phyloP scores from a whole-genome alignment of 1,140 invertebrate genomes.

The Chironomus striatipennis region DNA sequence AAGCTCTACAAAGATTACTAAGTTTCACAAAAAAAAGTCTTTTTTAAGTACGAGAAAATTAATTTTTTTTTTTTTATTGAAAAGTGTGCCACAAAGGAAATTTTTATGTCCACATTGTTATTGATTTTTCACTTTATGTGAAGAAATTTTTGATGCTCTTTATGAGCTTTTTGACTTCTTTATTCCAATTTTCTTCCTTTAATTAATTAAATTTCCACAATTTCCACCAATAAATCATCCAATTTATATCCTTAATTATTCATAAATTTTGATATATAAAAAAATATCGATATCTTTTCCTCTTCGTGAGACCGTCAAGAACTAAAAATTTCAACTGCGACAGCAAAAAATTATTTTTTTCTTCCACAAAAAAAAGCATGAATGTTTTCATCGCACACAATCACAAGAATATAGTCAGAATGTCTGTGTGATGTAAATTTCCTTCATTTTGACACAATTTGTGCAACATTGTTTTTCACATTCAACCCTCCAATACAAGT shows the following conservation, averaged over 20 bases:
- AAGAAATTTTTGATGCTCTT: neutral
- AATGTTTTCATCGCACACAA: neutral
- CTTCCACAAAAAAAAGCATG: neutral
- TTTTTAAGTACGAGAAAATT: neutral
- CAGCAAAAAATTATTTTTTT: neutral
- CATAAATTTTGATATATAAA: neutral
- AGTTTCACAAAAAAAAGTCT: neutral
- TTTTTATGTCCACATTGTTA: neutral
- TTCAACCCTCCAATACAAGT: no score
- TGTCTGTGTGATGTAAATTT: neutral
- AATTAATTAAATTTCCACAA: neutral
- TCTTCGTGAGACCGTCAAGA: neutral
- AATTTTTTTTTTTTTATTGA: neutral
- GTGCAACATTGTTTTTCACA: neutral
- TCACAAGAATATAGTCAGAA: neutral
- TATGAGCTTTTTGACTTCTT: no score
- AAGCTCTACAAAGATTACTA: neutral
- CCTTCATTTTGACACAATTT: neutral
- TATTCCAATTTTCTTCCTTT: no score
- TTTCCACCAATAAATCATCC: neutral
- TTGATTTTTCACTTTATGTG: neutral
- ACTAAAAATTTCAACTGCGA: constrained; percentile 12
- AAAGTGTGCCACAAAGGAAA: neutral
- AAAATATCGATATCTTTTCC: neutral
- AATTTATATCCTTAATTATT: neutral